Evolutionary conservation across 2,888 invertebrate genomes (phyloP).

Genomic region (Byasa hedistus): DNA sequence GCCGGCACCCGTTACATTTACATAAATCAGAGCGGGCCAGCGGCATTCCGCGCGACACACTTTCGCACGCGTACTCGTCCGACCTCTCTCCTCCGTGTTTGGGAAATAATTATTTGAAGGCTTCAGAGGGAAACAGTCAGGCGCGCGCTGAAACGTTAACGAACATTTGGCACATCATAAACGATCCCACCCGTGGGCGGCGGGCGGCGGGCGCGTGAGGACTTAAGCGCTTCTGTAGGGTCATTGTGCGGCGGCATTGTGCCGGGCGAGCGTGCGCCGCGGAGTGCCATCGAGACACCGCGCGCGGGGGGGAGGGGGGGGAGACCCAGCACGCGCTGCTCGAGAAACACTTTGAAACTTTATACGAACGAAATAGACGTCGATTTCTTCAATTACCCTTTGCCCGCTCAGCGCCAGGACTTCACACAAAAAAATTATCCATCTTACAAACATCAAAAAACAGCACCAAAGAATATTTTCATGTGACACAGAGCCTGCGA

Average conservation of each 20-base stretch:
- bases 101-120: too few relatives aligned
- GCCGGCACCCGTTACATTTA: too few relatives aligned
- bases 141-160: too few relatives aligned
- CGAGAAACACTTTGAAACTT: too few relatives aligned
- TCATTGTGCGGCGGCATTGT: conserved; percentile 34
- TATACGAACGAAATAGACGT: neutral
- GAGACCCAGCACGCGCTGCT: neutral
- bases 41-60: too few relatives aligned
- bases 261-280: conserved; percentile 37
- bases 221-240: conserved; percentile 19
- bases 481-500: neutral
- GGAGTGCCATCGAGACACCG: conserved; percentile 39
- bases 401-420: neutral
- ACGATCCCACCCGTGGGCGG: conserved; percentile 4
- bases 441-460: neutral
- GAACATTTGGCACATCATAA: conserved; percentile 5
- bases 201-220: conserved; percentile 9
- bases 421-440: too few relatives aligned
- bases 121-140: too few relatives aligned
- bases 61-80: too few relatives aligned
- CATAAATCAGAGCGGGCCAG: too few relatives aligned
- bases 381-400: neutral
- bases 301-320: neutral
- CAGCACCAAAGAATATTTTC: neutral
- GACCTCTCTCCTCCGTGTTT: too few relatives aligned